Base-by-base conservation (phyloP, 2,888 invertebrate species). In the Lithophane leautieri region DNA sequence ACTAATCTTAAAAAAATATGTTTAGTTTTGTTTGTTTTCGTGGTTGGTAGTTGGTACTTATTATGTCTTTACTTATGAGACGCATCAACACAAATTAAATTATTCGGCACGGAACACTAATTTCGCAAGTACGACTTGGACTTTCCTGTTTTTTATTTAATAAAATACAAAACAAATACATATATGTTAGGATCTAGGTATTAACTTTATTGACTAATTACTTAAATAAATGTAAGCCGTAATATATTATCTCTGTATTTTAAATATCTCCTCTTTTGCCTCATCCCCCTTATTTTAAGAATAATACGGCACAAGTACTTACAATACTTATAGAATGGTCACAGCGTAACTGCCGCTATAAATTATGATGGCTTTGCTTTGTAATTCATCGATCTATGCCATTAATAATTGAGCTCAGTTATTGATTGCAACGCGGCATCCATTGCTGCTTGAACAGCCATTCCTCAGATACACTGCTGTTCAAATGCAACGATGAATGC, bases 181-280 rank as follows among this genome's bases (percentile, higher is more conserved):
- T 63, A 75, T 65, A 70, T 67, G 7, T 70, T 67, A 78, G 65
- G 66, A 47, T 72, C 14, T 84, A 85, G 73, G 71, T 74, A 74
- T 71, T 83, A 73, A 62, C 40, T 44, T 56, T 73, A 76, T 68
- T 79, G 77, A 83, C 58, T 73, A 44, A 76, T 73, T 79, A 84
- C 84, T 85, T 84, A 84, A 84, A 84, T 84, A 83, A 82, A 85
- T 78, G 58, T 85, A 83, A 79, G 76, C n/a, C n/a, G n/a, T 79
- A 63, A 79, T 7, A 19, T 12, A n/a, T 7, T 34, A 52, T 34
- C 12, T 67, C 4, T 54, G 54, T n/a, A 19, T 54, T 54, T 67
- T 54, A 40, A 54, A 40, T 19, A 54, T 2, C 28, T 28, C 22
- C 34, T 4, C 12, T 19, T 34, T 60, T 34, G 19, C 19, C 34